Percentiles rank a stretch among this genome's conserved stretches.
Conservation (phyloP, 2,888 invertebrate genomes). For the Carterocephalus palaemon region DNA sequence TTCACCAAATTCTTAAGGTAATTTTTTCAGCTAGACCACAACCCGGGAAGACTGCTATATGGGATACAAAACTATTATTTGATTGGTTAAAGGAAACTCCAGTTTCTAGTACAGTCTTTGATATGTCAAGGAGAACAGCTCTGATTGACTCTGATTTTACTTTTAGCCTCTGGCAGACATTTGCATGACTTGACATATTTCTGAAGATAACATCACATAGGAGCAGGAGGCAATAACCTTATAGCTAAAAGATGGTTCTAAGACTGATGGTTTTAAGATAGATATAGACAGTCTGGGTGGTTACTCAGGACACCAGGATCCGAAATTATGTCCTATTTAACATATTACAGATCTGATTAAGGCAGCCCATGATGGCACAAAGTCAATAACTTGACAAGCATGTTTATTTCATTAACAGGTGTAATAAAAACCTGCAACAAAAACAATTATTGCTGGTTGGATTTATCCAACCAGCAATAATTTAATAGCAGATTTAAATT, state of each 20-base stretch:
- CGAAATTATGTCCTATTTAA: background rate
- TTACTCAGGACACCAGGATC: background rate
- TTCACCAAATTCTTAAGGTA: constrained; percentile 18
- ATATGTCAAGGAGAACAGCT: constrained; percentile 14
- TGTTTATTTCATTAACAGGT: too few species aligned
- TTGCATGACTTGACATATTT: constrained; percentile 24
- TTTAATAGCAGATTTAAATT: too few species aligned
- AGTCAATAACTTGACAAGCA: too few species aligned
- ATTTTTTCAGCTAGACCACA: constrained; percentile 14
- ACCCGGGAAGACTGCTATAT: constrained; percentile 1
- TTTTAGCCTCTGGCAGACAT: constrained; percentile 20
- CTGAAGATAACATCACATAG: background rate
- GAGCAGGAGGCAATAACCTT: constrained; percentile 1
- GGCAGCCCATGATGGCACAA: background rate
- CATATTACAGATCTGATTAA: too few species aligned
- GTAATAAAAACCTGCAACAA: too few species aligned
- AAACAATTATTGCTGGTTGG: too few species aligned
- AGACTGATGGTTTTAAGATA: constrained; percentile 7
- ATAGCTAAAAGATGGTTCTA: constrained; percentile 12
- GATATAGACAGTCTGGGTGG: constrained; percentile 14
- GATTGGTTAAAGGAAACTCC: too few species aligned
- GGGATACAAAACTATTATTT: constrained; percentile 22
- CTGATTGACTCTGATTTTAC: too few species aligned
- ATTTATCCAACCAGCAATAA: too few species aligned
- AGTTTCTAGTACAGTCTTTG: too few species aligned